phyloP scores from a whole-genome alignment of 2,888 invertebrate species.

The Chironomus riparius region DNA sequence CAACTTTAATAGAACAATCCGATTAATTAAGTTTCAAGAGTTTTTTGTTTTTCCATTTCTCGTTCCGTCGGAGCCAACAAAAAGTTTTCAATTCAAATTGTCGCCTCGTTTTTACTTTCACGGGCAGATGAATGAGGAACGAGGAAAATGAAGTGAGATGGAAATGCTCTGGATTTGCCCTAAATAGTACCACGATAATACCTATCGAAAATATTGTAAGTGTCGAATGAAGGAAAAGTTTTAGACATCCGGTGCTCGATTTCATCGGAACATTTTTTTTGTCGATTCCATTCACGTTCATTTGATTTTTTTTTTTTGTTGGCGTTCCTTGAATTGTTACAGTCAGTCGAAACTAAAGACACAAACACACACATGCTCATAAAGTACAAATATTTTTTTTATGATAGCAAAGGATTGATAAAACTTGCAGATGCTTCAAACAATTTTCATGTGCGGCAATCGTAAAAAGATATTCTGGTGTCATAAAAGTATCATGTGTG shows the following conservation, averaged over 20 bases:
- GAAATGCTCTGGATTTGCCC: too few relatives aligned
- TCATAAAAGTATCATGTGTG: slow-evolving; percentile 14
- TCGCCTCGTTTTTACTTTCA: too few relatives aligned
- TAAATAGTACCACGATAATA: too few relatives aligned
- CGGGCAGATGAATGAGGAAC: too few relatives aligned
- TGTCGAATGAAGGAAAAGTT: not conserved
- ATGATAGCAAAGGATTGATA: slow-evolving; percentile 19
- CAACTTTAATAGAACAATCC: too few relatives aligned
- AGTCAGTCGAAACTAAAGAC: not conserved
- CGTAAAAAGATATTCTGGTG: slow-evolving; percentile 19
- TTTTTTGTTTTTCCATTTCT: too few relatives aligned
- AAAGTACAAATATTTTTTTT: not conserved
- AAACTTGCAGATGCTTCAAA: slow-evolving; percentile 16
- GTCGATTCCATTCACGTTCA: slow-evolving; percentile 19
- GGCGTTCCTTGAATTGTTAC: not conserved
- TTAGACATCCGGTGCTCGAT: not conserved
- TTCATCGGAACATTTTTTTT: not conserved
- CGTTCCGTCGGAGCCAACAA: too few relatives aligned
- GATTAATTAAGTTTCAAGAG: too few relatives aligned
- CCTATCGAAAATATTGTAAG: too few relatives aligned
- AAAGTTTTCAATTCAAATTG: too few relatives aligned
- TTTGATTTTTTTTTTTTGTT: slow-evolving; percentile 7
- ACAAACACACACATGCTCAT: not conserved
- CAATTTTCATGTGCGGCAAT: slow-evolving; percentile 8
- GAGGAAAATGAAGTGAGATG: too few relatives aligned